Evolutionary conservation across 2,888 invertebrate genomes (phyloP), one percentile per base, ranked within the genome.

Genomic region (Apamea epomidion): DNA sequence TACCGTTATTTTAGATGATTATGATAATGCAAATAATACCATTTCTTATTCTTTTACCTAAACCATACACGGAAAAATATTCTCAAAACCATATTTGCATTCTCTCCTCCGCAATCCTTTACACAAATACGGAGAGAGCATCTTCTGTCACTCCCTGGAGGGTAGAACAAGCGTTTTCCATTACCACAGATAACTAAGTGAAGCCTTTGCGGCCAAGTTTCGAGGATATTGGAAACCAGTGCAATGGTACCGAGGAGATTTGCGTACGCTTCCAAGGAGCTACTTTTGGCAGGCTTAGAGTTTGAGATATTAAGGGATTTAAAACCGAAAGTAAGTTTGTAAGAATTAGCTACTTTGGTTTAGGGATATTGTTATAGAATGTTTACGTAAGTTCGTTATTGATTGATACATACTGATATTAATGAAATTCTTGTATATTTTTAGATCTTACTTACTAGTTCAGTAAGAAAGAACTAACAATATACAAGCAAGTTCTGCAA

Each of bases 121-220:
- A 76, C 60, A 78, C 86, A 86, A 83, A 86, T 78, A 86, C 74
- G 16, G 67, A 78, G 67, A 68, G 67, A 79, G 70, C 76, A 76
- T 68, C 77, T 71, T 80, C 58, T 51, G 75, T 76, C 67, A 54
- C 37, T 82, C 84, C 73, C 84, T 70, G 64, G 84, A 75, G 84
- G 51, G 51, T 78, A 51, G 73, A 81, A 87, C 84, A 82, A 88
- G 84, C 86, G 80, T 86, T 87, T 87, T 85, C 87, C 83, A 85
- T 87, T 87, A 86, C 85, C 69, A 58, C 78, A 77, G 78, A 86
- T 82, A 82, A 84, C 80, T 84, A 79, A 81, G 74, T 81, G 76
- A 79, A 76, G 78, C 76, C 74, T 83, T 76, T 71, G 77, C 73
- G 75, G 70, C 75, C 80, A 78, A 86, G 51, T 86, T 78, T 76